Evolutionary conservation across 2,888 invertebrate species (phyloP).

Genomic region (Syrphus vitripennis): DNA sequence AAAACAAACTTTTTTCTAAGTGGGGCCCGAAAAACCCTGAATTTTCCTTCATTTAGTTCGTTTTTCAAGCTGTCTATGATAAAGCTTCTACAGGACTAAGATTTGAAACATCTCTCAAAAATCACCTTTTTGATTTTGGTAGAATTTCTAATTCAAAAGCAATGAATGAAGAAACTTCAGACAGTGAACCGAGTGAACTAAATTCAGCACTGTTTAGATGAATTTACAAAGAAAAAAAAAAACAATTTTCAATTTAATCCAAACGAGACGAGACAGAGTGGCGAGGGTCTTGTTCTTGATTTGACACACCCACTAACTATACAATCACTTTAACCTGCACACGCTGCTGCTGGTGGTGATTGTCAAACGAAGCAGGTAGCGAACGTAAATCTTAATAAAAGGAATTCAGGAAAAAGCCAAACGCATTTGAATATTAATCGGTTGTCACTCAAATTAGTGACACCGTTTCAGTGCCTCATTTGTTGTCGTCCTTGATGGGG

Average conservation of each 20-base stretch:
- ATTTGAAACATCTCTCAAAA: too few species aligned
- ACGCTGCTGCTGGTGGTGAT: too few species aligned
- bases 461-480: not conserved
- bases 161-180: not conserved
- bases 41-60: too few species aligned
- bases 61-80: too few species aligned
- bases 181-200: not conserved
- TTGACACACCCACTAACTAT: not conserved
- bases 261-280: not conserved
- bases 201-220: not conserved
- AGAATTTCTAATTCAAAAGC: too few species aligned
- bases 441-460: slow-evolving; percentile 38
- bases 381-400: not conserved
- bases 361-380: not conserved
- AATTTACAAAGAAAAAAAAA: not conserved
- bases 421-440: slow-evolving; percentile 60
- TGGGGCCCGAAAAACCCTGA: too few species aligned
- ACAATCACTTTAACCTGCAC: not conserved
- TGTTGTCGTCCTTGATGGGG: not conserved
- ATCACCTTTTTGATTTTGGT: too few species aligned
- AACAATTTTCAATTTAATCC: slow-evolving; percentile 31
- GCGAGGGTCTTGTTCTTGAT: not conserved
- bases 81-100: too few species aligned
- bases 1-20: too few species aligned
- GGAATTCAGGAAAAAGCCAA: not conserved